A percentile compares a stretch with the other conserved stretches of the same genome.
Evolutionary conservation across 2,797 vertebrate species (phyloP).

Genomic region (Leontocebus nigricollis): DNA sequence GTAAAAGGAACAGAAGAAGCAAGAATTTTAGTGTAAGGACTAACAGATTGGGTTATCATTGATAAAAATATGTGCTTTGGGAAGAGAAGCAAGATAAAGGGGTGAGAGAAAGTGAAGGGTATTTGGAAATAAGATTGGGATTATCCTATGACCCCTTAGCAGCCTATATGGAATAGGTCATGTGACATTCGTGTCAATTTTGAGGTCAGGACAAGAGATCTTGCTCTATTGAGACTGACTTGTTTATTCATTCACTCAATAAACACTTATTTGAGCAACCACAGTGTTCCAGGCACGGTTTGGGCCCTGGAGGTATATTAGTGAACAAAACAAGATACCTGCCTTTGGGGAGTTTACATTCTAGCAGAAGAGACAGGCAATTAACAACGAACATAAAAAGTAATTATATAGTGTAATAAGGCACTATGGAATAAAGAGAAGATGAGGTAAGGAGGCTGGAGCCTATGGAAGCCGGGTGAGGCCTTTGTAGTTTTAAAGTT

Average conservation of each 20-base stretch:
- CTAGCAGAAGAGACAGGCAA: neutral
- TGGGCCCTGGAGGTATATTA: neutral
- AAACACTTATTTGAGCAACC: neutral
- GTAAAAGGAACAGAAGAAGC: neutral
- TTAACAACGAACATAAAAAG: constrained; percentile 9
- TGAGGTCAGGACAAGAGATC: neutral
- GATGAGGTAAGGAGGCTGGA: neutral
- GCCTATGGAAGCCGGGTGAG: neutral
- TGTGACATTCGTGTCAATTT: neutral
- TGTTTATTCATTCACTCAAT: neutral
- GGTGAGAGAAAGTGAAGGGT: neutral
- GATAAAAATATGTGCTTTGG: constrained; percentile 7
- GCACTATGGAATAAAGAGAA: neutral
- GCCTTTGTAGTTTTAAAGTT: neutral
- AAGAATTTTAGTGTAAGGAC: neutral
- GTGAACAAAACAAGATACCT: constrained; percentile 2
- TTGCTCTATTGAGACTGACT: neutral
- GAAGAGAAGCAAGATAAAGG: neutral
- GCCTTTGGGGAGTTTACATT: neutral
- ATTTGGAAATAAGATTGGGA: neutral
- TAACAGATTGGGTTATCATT: neutral
- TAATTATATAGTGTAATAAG: neutral
- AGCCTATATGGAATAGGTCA: neutral
- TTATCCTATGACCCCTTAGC: neutral
- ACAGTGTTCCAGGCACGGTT: neutral